A percentile compares a stretch with the other conserved stretches of the same genome.
These are phyloP conservation scores for Syrrhaptes paradoxus DNA, from an alignment of 2,113 vertebrate species.

Conservation along the genomic window DNA sequence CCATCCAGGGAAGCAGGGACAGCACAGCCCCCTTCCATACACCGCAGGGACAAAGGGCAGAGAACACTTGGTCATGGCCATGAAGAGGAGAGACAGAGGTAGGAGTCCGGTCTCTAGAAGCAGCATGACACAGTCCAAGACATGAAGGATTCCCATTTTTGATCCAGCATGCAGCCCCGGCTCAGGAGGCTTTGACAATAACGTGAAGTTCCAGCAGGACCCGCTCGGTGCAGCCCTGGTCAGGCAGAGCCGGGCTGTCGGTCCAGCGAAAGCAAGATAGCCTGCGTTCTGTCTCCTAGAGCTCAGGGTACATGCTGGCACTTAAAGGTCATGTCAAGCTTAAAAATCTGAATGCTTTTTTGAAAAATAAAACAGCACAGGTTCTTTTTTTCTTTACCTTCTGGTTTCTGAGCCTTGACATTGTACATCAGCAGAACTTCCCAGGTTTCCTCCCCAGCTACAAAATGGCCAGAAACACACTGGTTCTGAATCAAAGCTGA, in stretches of 20 bases:
- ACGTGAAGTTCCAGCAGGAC: background rate
- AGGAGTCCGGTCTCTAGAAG: background rate
- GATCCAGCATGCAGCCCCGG: rapidly evolving
- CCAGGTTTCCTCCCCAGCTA: background rate
- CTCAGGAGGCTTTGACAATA: background rate
- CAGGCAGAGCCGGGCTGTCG: background rate
- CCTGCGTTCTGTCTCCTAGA: background rate
- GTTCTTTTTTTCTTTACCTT: background rate
- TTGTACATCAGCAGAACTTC: rapidly evolving
- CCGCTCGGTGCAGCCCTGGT: background rate
- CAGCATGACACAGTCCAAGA: background rate
- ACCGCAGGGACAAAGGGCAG: too few species aligned
- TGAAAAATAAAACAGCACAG: background rate
- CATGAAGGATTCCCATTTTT: rapidly evolving
- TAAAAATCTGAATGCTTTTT: background rate
- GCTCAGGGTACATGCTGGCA: background rate
- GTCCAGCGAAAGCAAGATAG: background rate
- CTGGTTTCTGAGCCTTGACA: background rate
- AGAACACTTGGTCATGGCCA: too few species aligned
- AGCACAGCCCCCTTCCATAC: background rate
- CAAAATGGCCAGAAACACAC: background rate
- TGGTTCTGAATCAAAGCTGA: background rate
- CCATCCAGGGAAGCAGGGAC: rapidly evolving
- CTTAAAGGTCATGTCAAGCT: background rate
- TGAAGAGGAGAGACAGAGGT: background rate